A percentile compares a stretch with the other conserved stretches of the same genome.
These are phyloP conservation scores for Amyelois transitella DNA, from an alignment of 1,140 invertebrate species.

Conservation along the genomic window DNA sequence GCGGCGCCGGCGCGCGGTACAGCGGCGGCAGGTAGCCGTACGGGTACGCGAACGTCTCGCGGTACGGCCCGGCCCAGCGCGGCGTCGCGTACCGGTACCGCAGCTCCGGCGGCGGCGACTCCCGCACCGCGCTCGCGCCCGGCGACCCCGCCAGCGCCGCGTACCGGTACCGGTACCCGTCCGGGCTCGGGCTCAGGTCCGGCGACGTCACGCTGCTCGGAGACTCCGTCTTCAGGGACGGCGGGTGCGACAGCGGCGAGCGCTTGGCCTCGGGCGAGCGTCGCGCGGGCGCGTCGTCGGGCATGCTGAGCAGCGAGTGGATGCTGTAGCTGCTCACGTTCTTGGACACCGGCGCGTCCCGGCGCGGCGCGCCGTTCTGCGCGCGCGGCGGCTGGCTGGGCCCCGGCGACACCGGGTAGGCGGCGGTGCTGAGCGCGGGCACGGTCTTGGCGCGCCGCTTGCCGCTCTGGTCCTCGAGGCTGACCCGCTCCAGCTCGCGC, in stretches of 20 bases:
- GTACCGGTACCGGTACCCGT: slow-evolving; percentile 52
- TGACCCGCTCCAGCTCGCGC: slow-evolving; percentile 82
- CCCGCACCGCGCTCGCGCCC: slow-evolving; percentile 23
- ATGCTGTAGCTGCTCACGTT: slow-evolving; percentile 84
- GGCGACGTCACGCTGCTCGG: slow-evolving; percentile 57
- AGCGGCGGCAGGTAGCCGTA: slow-evolving; percentile 41
- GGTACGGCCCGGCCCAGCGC: slow-evolving; percentile 30
- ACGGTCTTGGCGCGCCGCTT: slow-evolving; percentile 71
- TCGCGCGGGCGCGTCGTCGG: slow-evolving; percentile 51
- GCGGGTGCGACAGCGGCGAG: slow-evolving; percentile 50
- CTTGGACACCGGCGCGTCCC: slow-evolving; percentile 54
- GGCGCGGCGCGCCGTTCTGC: slow-evolving; percentile 40
- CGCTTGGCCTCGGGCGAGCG: slow-evolving; percentile 46
- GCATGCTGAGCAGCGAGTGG: slow-evolving; percentile 80
- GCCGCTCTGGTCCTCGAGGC: slow-evolving; percentile 76
- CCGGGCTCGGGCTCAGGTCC: slow-evolving; percentile 56
- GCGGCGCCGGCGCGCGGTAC: slow-evolving; percentile 54
- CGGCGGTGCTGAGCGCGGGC: slow-evolving; percentile 54
- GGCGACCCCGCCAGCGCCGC: slow-evolving; percentile 39
- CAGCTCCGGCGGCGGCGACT: slow-evolving; percentile 31
- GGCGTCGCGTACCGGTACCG: slow-evolving; percentile 32
- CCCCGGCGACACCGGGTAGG: slow-evolving; percentile 55
- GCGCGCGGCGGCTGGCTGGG: slow-evolving; percentile 38
- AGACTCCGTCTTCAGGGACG: slow-evolving; percentile 56
- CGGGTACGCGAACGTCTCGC: slow-evolving; percentile 39